Percentiles rank a stretch among this genome's conserved stretches.
Conservation (phyloP, 2,888 invertebrate species). For the Rhingia rostrata region DNA sequence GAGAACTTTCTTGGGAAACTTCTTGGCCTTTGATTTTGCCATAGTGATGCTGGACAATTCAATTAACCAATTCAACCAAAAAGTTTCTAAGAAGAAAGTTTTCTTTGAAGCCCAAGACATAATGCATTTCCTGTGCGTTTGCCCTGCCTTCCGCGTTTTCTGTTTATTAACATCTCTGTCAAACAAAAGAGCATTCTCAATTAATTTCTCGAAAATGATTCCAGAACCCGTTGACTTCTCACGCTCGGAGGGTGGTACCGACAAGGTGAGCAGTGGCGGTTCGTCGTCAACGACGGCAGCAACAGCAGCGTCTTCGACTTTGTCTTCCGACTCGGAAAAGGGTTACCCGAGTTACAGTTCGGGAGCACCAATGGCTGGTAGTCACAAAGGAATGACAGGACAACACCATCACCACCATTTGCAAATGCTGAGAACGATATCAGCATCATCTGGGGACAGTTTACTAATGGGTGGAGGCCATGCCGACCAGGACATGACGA, state of each 20-base stretch:
- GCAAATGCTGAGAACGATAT: conserved; percentile 71
- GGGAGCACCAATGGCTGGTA: conserved; percentile 51
- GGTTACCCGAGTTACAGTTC: conserved; percentile 60
- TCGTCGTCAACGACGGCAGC: conserved; percentile 55
- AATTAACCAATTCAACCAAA: conserved; percentile 36
- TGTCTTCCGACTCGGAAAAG: conserved; percentile 75
- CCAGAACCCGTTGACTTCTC: conserved; percentile 83
- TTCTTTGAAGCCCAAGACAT: conserved; percentile 47
- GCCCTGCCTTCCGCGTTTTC: background rate
- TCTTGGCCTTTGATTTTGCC: conserved; percentile 57
- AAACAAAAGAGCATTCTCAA: conserved; percentile 43
- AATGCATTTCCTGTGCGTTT: conserved; percentile 63
- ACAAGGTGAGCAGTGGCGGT: conserved; percentile 40
- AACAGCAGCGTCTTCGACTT: conserved; percentile 71
- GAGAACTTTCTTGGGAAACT: conserved; percentile 51
- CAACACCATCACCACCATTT: conserved; percentile 65
- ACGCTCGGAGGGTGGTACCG: conserved; percentile 78
- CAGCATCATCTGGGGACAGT: conserved; percentile 75
- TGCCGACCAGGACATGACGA: conserved; percentile 81
- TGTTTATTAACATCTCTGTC: background rate
- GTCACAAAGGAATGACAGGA: conserved; percentile 64
- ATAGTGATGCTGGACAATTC: conserved; percentile 34
- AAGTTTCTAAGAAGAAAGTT: conserved; percentile 44
- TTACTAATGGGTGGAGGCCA: conserved; percentile 75
- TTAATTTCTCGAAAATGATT: conserved; percentile 74